phyloP scores from a whole-genome alignment of 2,797 vertebrate species.

The Phalanger gymnotis region DNA sequence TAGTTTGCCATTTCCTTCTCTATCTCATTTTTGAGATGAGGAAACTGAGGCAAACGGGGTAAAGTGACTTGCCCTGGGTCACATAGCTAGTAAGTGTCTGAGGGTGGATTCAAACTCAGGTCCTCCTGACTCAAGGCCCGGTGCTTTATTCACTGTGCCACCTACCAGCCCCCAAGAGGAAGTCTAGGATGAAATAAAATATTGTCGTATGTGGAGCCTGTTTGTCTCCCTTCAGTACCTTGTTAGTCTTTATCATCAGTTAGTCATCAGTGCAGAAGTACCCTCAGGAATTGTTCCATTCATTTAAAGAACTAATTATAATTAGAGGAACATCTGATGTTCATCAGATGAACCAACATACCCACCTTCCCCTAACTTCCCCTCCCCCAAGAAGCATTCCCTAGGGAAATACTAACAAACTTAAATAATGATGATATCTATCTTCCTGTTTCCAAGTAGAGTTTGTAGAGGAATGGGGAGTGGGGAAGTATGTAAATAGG shows the following conservation, averaged over 20 bases:
- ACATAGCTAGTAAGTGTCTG: background rate
- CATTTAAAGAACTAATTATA: conserved; percentile 19
- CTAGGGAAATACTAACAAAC: background rate
- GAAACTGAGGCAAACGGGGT: background rate
- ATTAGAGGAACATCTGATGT: background rate
- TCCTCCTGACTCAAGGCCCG: background rate
- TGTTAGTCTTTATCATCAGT: background rate
- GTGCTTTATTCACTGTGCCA: background rate
- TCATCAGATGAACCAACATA: background rate
- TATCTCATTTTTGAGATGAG: background rate
- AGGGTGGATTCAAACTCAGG: background rate
- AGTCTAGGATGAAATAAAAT: background rate
- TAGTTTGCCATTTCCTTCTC: background rate
- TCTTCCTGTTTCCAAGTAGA: conserved; percentile 25
- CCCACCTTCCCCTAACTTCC: background rate
- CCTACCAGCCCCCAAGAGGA: background rate
- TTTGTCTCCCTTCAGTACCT: background rate
- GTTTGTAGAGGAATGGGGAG: background rate
- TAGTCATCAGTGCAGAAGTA: background rate
- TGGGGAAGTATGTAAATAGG: background rate
- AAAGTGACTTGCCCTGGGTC: background rate
- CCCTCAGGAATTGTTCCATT: conserved; percentile 5
- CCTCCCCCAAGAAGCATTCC: background rate
- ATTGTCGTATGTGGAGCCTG: background rate
- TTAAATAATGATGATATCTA: background rate